phyloP scores from a whole-genome alignment of 92 coral and sea anemone genomes.

The Epizoanthus scotinus region DNA sequence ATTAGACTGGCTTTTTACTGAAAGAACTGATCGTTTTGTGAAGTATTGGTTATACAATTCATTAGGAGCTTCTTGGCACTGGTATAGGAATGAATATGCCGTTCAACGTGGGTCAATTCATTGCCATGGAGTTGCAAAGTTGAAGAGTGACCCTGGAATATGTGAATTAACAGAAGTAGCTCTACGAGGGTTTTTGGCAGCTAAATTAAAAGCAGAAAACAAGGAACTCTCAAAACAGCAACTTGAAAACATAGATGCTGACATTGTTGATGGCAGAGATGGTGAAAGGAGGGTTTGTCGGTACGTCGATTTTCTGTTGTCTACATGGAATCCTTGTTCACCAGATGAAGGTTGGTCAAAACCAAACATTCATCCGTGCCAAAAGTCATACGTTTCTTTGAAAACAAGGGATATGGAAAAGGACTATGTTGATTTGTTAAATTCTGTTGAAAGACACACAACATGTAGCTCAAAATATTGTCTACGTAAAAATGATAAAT shows the following conservation, averaged over 20 bases:
- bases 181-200: slow-evolving; percentile 26
- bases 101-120: slow-evolving; percentile 50
- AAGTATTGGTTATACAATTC: slow-evolving; percentile 39
- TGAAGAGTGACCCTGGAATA: slow-evolving; percentile 34
- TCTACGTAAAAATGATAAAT: slow-evolving; percentile 27
- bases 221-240: slow-evolving; percentile 20
- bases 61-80: slow-evolving; percentile 37
- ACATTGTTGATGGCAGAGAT: slow-evolving; percentile 4
- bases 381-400: slow-evolving; percentile 43
- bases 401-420: slow-evolving; percentile 23
- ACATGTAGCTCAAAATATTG: slow-evolving; percentile 43
- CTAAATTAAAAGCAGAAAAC: slow-evolving; percentile 14
- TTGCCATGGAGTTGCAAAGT: slow-evolving; percentile 72
- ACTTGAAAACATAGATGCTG: neutral
- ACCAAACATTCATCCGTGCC: too few relatives aligned
- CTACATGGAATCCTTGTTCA: slow-evolving; percentile 44
- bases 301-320: slow-evolving; percentile 38
- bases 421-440: slow-evolving; percentile 37
- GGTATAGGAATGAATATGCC: slow-evolving; percentile 39
- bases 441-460: slow-evolving; percentile 37
- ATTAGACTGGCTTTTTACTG: slow-evolving; percentile 41
- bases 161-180: slow-evolving; percentile 34
- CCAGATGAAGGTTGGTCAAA: too few relatives aligned
- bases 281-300: slow-evolving; percentile 24
- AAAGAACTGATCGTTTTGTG: slow-evolving; percentile 47